Base-by-base conservation (phyloP, 2,797 vertebrate species). In the Leucoraja ocellata region DNA sequence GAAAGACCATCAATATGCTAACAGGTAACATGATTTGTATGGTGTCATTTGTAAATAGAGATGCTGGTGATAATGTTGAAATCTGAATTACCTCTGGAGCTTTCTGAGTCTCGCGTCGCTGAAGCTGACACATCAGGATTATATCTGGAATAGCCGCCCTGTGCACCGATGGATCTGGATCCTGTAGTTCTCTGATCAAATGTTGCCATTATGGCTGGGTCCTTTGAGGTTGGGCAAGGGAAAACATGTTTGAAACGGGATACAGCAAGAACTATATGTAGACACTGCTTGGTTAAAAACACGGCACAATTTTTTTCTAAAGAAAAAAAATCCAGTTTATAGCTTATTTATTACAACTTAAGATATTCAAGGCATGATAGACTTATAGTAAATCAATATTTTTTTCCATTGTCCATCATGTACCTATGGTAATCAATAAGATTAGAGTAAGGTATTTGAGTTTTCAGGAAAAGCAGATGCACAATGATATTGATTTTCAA, bases 181-280 rank as follows among this genome's bases (percentile, higher is more conserved):
- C 90, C 76, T 92, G 90, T 23, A 14, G 39, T 92, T 92, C 90
- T 74, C 21, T 92, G 90, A 92, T 92, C 90, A 68, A 92, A 74
- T 92, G 90, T 46, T 74, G 71, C 36, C 71, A 68, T 76, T 25
- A 25, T 76, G 68, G 23, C 21, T 92, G 90, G 71, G 71, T 92
- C 90, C 90, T 92, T 92, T 92, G 90, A 92, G 71, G 90, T 92
- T 92, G 90, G 90, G 84, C 90, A 92, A 92, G 71, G 90, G 84
- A 92, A 92, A 92, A 92, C 74, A 92, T 71, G 71, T 92, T 92
- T 92, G 90, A 92, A 92, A 92, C 18, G 90, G 65, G 39, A 76
- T n/a, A 92, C 39, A 92, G 71, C 90, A 76, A 92, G 90, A 74
- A 92, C 71, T 92, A 92, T 92, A 92, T 23, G 36, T n/a, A 92